Evolutionary conservation across 1,140 invertebrate species (phyloP), one percentile per base, ranked within the genome.

Genomic region (Venustaconcha ellipsiformis): DNA sequence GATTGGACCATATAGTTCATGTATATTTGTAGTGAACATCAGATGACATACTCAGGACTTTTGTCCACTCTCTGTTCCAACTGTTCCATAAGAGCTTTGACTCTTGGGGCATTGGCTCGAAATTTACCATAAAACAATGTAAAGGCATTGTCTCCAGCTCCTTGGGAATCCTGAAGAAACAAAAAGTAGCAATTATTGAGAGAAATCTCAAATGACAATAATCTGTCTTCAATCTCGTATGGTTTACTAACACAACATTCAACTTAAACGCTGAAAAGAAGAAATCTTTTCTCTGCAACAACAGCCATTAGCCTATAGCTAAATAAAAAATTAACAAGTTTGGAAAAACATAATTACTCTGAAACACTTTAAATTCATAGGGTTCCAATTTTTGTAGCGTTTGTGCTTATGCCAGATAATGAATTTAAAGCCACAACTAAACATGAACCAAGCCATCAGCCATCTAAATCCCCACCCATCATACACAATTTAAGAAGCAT

Each of bases 41-140:
- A 30, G 37, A 78, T 66, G 48, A 91, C 92, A 92, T 90, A 95
- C 94, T 93, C 94, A 78, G 90, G 92, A 88, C 92, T 93, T 79
- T 92, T 93, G 60, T 94, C 92, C 0, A 93, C 91, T 76, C 95
- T 92, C 13, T 93, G 90, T 88, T 98, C 96, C 66, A 97, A 92
- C 81, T 96, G 93, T 74, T 93, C 93, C 71, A 97, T 94, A 8
- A 98, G 92, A 63, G 93, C 92, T 82, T 94, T 95, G 1, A 97
- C 92, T 87, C 96, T 95, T 0, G 94, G 93, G 1, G 96, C 94
- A 72, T 95, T 94, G 1, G 95, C 94, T 89, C 96, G 94, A 90
- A 98, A 98, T 90, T 97, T 96, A 0, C 96, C 96, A 89, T 98
- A 99, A 86, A 96, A 97, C 1, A 97, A 88, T 0, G 96, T 95